phyloP scores from a whole-genome alignment of 2,113 vertebrate genomes.

The Thomomys bottae region DNA sequence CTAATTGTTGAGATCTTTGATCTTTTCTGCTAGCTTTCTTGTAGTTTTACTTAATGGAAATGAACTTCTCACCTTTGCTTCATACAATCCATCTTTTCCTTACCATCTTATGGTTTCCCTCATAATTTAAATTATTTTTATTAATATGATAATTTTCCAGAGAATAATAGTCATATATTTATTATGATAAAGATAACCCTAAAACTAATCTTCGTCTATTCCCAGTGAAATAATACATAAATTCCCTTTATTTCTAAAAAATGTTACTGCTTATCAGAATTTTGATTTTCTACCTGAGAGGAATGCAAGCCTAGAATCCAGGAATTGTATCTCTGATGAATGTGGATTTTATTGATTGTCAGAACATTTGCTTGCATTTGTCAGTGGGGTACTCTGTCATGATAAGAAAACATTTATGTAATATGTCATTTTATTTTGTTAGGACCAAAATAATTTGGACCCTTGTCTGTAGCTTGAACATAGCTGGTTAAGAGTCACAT shows the following conservation, averaged over 20 bases:
- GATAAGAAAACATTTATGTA: not conserved
- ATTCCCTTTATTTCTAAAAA: not conserved
- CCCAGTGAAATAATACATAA: not conserved
- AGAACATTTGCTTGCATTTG: not conserved
- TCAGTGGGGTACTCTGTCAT: not conserved
- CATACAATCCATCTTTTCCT: not conserved
- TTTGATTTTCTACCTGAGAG: not conserved
- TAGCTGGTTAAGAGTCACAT: not conserved
- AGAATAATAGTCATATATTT: not conserved
- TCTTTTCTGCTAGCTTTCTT: constrained; percentile 13
- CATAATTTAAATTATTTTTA: constrained; percentile 6
- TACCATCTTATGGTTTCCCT: not conserved
- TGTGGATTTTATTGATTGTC: not conserved
- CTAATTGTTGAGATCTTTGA: not conserved
- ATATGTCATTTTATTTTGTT: not conserved
- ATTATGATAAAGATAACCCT: not conserved
- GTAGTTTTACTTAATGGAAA: constrained; percentile 24
- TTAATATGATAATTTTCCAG: not conserved
- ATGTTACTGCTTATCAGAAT: not conserved
- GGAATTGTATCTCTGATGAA: not conserved
- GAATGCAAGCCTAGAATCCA: not conserved
- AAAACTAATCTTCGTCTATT: not conserved
- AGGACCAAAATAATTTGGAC: not conserved
- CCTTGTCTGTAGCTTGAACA: not conserved
- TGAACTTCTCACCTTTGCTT: constrained; percentile 40